Evolutionary conservation across 2,888 invertebrate species (phyloP), one percentile per base, ranked within the genome.

Genomic region (Agrilus mali): DNA sequence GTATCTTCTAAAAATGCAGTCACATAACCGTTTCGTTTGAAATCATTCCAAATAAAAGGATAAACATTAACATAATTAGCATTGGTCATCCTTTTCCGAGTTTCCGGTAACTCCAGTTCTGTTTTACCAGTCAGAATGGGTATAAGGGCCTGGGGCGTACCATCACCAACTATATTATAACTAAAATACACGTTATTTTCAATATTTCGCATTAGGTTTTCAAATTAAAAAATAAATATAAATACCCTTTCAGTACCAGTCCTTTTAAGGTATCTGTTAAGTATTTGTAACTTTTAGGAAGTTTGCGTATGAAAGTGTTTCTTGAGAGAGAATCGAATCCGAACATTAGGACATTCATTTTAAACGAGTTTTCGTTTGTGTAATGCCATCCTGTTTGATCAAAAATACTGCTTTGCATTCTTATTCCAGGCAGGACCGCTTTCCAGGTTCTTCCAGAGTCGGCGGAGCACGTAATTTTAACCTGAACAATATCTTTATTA

Each of bases 1-100:
- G 81, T 76, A 60, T 96, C 95, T 61, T 96, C 95, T 55, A 84
- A 83, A 63, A 84, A 95, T 0, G 83, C 85, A 2, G 88, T 86
- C 20, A 78, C 74, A 57, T 80, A 82, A 55, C 87, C 86, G 40
- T 75, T 72, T 2, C 75, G 67, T 41, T 76, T 76, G 52, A 81
- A 82, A 41, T 84, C 77, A 51, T 86, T 81, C 84, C 93, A 94
- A 49, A 93, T 76, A 68, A 92, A 85, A 0, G 90, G 89, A 68
- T 86, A 86, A 0, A 76, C 69, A 60, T 93, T 80, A 1, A 93
- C 78, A 39, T 71, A 76, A 12, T 71, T 64, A 0, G 84, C 78
- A 36, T 75, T 74, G 4, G 66, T 64, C 61, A 77, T 72, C 37
- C 80, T 69, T 64, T 81, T 82, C 50, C 92, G 73, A 0, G 86